These are phyloP conservation scores for Eristalinus aeneus DNA, from an alignment of 2,888 invertebrate genomes.

Conservation along the genomic window DNA sequence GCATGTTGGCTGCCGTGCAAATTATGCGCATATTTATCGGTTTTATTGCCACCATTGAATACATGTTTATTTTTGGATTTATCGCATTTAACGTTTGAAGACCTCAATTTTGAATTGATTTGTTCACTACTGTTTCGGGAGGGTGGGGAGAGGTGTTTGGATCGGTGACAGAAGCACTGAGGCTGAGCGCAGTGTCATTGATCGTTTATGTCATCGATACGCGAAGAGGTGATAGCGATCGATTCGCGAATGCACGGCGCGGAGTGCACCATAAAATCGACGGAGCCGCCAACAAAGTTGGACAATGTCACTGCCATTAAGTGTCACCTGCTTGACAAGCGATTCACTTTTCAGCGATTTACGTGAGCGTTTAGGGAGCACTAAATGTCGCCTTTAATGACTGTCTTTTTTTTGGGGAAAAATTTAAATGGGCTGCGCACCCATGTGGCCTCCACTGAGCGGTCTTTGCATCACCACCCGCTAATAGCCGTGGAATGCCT, in stretches of 20 bases:
- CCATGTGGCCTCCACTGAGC: background rate
- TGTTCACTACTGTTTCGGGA: background rate
- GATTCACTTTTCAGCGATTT: background rate
- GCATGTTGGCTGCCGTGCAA: conserved; percentile 1
- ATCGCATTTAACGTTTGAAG: conserved; percentile 9
- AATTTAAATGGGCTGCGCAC: too few species aligned
- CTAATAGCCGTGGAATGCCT: conserved; percentile 11
- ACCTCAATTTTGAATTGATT: conserved; percentile 15
- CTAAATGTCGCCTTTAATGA: background rate
- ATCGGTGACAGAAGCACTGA: background rate
- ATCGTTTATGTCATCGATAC: background rate
- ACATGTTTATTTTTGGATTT: conserved; percentile 19
- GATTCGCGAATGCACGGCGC: background rate
- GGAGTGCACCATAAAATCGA: background rate
- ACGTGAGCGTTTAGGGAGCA: background rate
- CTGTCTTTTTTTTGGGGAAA: too few species aligned
- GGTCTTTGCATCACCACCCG: conserved; percentile 5
- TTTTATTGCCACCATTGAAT: conserved; percentile 24
- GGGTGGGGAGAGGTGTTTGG: background rate
- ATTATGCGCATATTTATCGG: conserved; percentile 36
- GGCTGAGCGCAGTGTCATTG: background rate
- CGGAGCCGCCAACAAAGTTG: background rate
- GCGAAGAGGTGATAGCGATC: background rate
- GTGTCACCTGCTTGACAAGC: background rate
- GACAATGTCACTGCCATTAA: background rate